These are phyloP conservation scores for Ennomos erosarius DNA, from an alignment of 2,888 invertebrate species.

Conservation along the genomic window DNA sequence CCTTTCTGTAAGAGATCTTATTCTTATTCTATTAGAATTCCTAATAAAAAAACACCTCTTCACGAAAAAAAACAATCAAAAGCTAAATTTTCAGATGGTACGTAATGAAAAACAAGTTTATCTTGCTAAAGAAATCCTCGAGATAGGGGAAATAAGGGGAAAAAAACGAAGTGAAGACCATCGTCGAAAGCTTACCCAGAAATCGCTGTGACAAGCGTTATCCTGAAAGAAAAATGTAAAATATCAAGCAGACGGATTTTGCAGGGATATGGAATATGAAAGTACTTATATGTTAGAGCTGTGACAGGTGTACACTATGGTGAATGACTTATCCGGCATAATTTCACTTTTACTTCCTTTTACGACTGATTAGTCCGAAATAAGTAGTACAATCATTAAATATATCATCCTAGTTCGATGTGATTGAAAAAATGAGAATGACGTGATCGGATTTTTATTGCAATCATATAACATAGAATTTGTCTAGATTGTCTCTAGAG, in stretches of 20 bases:
- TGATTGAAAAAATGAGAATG: too few species aligned
- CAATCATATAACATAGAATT: too few species aligned
- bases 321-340: not conserved
- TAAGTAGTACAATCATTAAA: too few species aligned
- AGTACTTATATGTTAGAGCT: slow-evolving; percentile 1
- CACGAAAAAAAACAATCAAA: too few species aligned
- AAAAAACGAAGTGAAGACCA: slow-evolving; percentile 1
- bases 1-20: too few species aligned
- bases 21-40: too few species aligned
- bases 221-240: slow-evolving; percentile 25
- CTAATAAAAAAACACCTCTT: too few species aligned
- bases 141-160: not conserved
- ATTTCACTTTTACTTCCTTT: not conserved
- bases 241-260: slow-evolving; percentile 21
- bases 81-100: too few species aligned
- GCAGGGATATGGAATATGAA: slow-evolving; percentile 17
- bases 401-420: too few species aligned
- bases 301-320: not conserved
- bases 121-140: not conserved
- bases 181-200: slow-evolving; percentile 13
- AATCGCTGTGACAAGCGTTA: slow-evolving; percentile 20
- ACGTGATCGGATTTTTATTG: too few species aligned
- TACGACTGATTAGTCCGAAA: not conserved
- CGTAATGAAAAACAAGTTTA: not conserved
- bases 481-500: too few species aligned